Evolutionary conservation across 2,888 invertebrate genomes (phyloP), one percentile per base, ranked within the genome.

Genomic region (Caradrina clavipalpis): DNA sequence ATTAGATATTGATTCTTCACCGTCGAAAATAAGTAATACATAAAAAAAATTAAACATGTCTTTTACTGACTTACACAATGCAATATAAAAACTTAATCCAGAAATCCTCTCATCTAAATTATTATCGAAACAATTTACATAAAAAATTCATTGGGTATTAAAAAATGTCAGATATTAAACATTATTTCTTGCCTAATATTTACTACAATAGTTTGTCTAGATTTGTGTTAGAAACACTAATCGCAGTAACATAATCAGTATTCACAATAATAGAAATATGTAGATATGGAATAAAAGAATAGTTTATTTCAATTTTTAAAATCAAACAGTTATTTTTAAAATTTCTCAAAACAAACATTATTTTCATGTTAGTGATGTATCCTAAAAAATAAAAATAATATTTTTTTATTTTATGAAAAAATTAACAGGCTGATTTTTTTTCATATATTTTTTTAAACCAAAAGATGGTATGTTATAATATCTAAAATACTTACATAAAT

Each of bases 21-120:
- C n/a, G n/a, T n/a, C n/a, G n/a, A n/a, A n/a, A 69, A 47, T 8
- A 22, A 45, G 8, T 35, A 15, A 73, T n/a, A 39, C 5, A 10
- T 17, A 15, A 17, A 0, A 31, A 22, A 35, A n/a, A 68, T 7
- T 13, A 21, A n/a, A 42, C 6, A n/a, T 13, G 1, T 2, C 21
- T 68, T 42, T 66, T 51, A 45, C 5, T 31, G 15, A 17, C 1
- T 45, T 45, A 45, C 45, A 45, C 15, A 45, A 15, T 5, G 10
- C 13, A 13, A 42, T 42, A 45, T 45, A 17, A 45, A 42, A 45
- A 0, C 45, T 5, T 45, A 17, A 45, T 45, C 45, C 17, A 45
- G 17, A 45, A 17, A 45, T 17, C 11, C 39, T 39, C 39, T 13
- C 8, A 39, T 39, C 39, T 39, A 39, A 39, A 39, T 39, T 39